Evolutionary conservation across 2,888 invertebrate genomes (phyloP), one percentile per base, ranked within the genome.

Genomic region (Lochmaea capreae): DNA sequence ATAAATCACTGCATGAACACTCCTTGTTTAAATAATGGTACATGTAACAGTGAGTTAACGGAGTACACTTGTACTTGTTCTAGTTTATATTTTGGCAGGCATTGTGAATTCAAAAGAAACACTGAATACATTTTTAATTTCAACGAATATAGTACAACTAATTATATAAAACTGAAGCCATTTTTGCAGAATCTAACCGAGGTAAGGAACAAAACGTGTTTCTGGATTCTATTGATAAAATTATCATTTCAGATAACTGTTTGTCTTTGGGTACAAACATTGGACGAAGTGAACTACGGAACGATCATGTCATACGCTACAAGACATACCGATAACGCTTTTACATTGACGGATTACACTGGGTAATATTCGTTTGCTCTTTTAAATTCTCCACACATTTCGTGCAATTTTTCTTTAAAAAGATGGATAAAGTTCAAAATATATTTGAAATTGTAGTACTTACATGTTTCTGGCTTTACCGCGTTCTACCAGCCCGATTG

Each of bases 241-340:
- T 26, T 49, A 59, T 82, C 61, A 74, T 80, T 83, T 70, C 74
- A 91, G 87, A 86, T 92, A 16, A 89, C 91, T 1, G 87, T 90
- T 52, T 91, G 92, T 79, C 87, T 92, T 61, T 93, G 93, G 93
- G 88, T 93, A 82, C 89, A 89, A 81, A 90, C 92, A 1, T 82
- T 85, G 33, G 92, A 93, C 81, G 88, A 85, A 12, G 88, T 89
- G 61, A 93, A 93, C 84, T 93, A 92, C 80, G 93, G 93, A 12
- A 92, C 93, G 0, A 88, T 92, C 8, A 85, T 93, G 46, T 93
- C 93, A 0, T 93, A 93, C 80, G 92, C 93, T 10, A 92, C 91
- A 0, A 82, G 84, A 59, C 82, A 86, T 58, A 84, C 87, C 65
- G 92, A 92, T 79, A 93, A 93, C 82, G 89, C 91, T 1, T 89